Percentiles rank a stretch among this genome's conserved stretches.
Evolutionary conservation across 2,797 vertebrate species (phyloP).

Genomic region (Eulemur coronatus): DNA sequence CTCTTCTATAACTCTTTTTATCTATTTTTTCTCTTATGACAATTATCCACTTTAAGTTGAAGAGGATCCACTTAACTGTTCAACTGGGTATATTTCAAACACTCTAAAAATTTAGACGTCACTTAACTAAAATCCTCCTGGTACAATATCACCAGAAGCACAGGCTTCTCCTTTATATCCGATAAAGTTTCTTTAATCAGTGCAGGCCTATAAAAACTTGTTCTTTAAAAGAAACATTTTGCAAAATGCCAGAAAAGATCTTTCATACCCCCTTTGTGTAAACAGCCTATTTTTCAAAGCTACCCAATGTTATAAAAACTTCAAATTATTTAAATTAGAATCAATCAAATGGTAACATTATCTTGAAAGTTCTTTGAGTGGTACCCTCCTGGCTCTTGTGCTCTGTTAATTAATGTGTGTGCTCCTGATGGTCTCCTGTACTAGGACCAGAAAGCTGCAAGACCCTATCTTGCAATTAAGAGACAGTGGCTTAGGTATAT

Average conservation of each 20-base stretch:
- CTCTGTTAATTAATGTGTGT: background rate
- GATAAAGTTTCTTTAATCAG: slow-evolving; percentile 53
- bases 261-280: background rate
- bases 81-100: slow-evolving; percentile 55
- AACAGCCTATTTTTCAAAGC: slow-evolving; percentile 45
- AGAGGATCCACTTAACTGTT: background rate
- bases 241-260: slow-evolving; percentile 1
- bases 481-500: background rate
- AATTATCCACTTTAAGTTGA: slow-evolving; percentile 33
- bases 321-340: slow-evolving; percentile 57
- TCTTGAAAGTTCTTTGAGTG: background rate
- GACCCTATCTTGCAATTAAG: background rate
- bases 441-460: background rate
- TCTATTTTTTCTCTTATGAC: background rate
- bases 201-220: slow-evolving; percentile 33
- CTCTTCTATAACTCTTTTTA: background rate
- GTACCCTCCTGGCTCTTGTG: background rate
- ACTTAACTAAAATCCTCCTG: slow-evolving; percentile 46
- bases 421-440: background rate
- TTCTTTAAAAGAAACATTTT: slow-evolving; percentile 55
- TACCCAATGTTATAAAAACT: slow-evolving; percentile 36
- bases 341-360: slow-evolving; percentile 5
- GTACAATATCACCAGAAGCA: slow-evolving; percentile 46
- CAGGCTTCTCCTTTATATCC: slow-evolving; percentile 61
- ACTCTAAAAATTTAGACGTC: slow-evolving; percentile 48